Conservation (phyloP, 2,888 invertebrate species). For the Lepidocyrtoides sp. region DNA sequence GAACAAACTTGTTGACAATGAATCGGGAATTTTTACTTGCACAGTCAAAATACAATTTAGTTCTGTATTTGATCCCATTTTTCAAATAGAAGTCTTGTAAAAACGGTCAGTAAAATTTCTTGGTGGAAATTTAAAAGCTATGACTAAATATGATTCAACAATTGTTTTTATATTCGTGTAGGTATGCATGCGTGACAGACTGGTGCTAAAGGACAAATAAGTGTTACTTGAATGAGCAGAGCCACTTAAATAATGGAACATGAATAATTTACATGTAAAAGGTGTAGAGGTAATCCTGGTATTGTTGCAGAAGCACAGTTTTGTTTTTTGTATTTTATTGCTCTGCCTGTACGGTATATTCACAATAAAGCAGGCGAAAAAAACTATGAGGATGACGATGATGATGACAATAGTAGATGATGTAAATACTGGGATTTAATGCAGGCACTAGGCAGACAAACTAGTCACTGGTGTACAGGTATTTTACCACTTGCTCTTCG, state of each 20-base stretch:
- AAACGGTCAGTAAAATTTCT: no score
- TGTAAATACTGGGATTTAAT: slow-evolving; percentile 73
- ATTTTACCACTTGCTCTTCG: slow-evolving; percentile 37
- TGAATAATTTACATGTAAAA: slow-evolving; percentile 67
- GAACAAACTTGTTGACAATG: no score
- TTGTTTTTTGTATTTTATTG: slow-evolving; percentile 61
- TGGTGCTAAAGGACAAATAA: neutral
- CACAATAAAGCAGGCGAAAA: slow-evolving; percentile 32
- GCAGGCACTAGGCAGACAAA: slow-evolving; percentile 19
- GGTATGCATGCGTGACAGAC: no score
- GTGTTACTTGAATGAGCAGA: neutral
- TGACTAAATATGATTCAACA: no score
- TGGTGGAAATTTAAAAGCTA: no score
- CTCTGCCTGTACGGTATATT: slow-evolving; percentile 37
- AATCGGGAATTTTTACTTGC: no score
- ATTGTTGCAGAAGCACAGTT: slow-evolving; percentile 61
- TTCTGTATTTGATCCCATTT: no score
- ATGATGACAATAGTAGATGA: slow-evolving; percentile 6
- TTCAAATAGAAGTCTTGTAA: no score
- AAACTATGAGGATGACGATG: slow-evolving; percentile 29
- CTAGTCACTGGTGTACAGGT: slow-evolving; percentile 61
- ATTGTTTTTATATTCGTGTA: no score
- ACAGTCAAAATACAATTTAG: no score
- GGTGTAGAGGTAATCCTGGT: slow-evolving; percentile 70
- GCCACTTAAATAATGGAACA: slow-evolving; percentile 39